Evolutionary conservation across 2,797 vertebrate genomes (phyloP).

Genomic region (Synanceia verrucosa): DNA sequence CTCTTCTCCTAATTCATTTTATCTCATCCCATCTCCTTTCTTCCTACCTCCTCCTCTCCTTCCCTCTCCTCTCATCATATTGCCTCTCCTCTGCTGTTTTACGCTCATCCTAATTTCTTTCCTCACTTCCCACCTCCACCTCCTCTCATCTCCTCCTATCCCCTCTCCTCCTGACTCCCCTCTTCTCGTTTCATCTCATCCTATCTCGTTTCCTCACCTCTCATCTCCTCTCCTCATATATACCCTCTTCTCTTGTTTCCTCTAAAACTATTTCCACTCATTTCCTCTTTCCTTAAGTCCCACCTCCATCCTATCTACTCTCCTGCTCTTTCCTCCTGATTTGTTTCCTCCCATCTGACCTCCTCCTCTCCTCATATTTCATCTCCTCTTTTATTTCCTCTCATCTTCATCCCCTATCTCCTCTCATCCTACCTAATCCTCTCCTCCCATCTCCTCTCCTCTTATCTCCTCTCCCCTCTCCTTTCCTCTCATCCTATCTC

Average conservation of each 20-base stretch:
- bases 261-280: rapidly evolving
- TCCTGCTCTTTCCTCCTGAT: too few species aligned
- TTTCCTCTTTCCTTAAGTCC: background rate
- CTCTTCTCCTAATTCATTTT: too few species aligned
- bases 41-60: background rate
- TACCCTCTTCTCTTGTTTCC: background rate
- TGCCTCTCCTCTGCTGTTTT: background rate
- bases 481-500: conserved; percentile 11
- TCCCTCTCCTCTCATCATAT: background rate
- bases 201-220: background rate
- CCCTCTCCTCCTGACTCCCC: background rate
- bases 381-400: too few species aligned
- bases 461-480: background rate
- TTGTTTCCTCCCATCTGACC: rapidly evolving
- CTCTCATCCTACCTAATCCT: too few species aligned
- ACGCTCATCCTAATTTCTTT: too few species aligned
- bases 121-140: too few species aligned
- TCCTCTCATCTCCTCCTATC: background rate
- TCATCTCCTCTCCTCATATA: background rate
- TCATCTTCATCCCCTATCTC: rapidly evolving
- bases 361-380: too few species aligned
- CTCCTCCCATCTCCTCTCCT: conserved; percentile 10
- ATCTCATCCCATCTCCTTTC: background rate
- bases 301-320: too few species aligned
- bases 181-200: background rate